These are phyloP conservation scores for Ceratina japonica DNA, from an alignment of 1,140 invertebrate species.

Conservation along the genomic window DNA sequence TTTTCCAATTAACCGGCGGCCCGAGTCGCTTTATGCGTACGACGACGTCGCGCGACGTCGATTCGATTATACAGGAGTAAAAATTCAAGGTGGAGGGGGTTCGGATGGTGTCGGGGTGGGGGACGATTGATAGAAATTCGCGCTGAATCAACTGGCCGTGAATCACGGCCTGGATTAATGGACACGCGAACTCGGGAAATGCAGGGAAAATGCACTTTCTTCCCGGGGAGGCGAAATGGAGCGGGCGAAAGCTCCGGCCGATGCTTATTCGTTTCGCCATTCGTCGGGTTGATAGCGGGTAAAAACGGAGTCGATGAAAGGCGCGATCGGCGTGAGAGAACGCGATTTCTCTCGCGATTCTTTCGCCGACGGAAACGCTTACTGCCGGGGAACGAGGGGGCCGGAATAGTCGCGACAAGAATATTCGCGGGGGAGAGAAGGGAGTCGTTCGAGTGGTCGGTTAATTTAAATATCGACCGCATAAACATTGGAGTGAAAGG, in stretches of 20 bases:
- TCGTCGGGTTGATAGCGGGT: not conserved
- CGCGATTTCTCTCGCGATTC: not conserved
- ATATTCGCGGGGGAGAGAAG: conserved; percentile 27
- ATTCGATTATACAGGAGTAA: not conserved
- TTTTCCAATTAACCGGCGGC: too few species aligned
- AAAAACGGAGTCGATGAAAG: not conserved
- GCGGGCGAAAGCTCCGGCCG: not conserved
- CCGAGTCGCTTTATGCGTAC: too few species aligned
- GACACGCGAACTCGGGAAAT: not conserved
- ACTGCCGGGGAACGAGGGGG: not conserved
- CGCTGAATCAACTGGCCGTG: not conserved
- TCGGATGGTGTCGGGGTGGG: not conserved
- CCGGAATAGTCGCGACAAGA: conserved; percentile 14
- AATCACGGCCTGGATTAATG: conserved; percentile 5
- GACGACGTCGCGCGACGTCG: too few species aligned
- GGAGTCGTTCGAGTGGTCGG: conserved; percentile 7
- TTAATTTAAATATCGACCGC: conserved; percentile 48
- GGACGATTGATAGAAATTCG: not conserved
- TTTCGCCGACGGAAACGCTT: not conserved
- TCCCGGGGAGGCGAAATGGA: not conserved
- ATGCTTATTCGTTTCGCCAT: conserved; percentile 4
- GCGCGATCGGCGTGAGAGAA: too few species aligned
- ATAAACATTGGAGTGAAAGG: conserved; percentile 26
- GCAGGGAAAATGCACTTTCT: conserved; percentile 14
- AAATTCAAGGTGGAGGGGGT: not conserved